These are phyloP conservation scores for Diachasmimorpha longicaudata DNA, from an alignment of 1,140 invertebrate species.

Conservation along the genomic window DNA sequence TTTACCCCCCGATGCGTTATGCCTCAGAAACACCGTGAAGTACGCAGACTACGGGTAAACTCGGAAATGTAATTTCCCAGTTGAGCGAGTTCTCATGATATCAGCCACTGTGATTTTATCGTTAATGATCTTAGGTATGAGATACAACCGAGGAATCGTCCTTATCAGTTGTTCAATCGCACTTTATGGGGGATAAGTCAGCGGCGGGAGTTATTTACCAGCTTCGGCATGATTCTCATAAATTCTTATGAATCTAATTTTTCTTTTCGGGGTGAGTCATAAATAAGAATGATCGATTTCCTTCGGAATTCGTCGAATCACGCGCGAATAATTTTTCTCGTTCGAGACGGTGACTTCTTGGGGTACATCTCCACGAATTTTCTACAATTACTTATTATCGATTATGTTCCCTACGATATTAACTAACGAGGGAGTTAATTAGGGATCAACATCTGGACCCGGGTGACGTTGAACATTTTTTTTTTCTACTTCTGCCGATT, in stretches of 20 bases:
- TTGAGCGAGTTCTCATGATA: constrained; percentile 9
- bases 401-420: too few species aligned
- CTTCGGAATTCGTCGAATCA: too few species aligned
- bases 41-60: background rate
- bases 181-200: background rate
- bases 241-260: background rate
- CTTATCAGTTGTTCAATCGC: background rate
- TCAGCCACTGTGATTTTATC: constrained; percentile 1
- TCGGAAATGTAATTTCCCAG: constrained; percentile 12
- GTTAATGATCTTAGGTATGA: background rate
- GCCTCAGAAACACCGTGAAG: background rate
- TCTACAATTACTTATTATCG: too few species aligned
- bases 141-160: background rate
- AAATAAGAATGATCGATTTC: background rate
- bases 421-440: too few species aligned
- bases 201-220: background rate
- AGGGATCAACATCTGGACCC: too few species aligned
- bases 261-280: background rate
- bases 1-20: constrained; percentile 6
- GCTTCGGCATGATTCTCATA: background rate
- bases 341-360: too few species aligned
- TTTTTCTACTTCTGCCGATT: too few species aligned
- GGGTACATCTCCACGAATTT: too few species aligned
- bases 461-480: too few species aligned
- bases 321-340: too few species aligned